Evolutionary conservation across 2,113 vertebrate genomes (phyloP).

Genomic region (Melanocharis versteri): DNA sequence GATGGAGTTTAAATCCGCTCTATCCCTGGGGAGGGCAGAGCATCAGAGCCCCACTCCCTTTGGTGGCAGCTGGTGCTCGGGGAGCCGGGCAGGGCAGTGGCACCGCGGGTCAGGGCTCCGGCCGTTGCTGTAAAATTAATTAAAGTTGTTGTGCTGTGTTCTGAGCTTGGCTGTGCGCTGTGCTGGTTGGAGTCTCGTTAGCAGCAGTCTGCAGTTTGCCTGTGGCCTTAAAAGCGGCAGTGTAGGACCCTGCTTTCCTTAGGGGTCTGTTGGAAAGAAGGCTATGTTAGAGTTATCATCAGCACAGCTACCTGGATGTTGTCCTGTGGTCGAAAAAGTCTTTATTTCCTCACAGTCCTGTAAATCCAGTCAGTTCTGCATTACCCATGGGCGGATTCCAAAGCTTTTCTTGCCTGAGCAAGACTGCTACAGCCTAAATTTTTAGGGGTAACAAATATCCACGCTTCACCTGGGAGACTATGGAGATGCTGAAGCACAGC

Average conservation of each 20-base stretch:
- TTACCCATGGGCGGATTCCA: not conserved
- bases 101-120: rapidly evolving
- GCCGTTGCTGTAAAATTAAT: not conserved
- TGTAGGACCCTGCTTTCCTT: not conserved
- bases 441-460: not conserved
- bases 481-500: not conserved
- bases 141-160: not conserved
- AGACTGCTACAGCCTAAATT: not conserved
- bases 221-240: not conserved
- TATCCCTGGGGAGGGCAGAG: rapidly evolving
- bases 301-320: not conserved
- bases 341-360: not conserved
- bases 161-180: not conserved
- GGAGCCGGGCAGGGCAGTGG: not conserved
- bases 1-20: not conserved
- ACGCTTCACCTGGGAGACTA: rapidly evolving
- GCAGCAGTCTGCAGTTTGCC: not conserved
- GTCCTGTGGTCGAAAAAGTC: not conserved
- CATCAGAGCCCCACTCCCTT: not conserved
- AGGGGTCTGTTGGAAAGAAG: not conserved
- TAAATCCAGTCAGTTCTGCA: not conserved
- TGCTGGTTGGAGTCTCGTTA: not conserved
- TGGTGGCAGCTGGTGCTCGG: rapidly evolving
- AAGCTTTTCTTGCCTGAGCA: not conserved
- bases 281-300: rapidly evolving